Conservation (phyloP, 1,140 invertebrate species). For the Drosophila fuyamai region DNA sequence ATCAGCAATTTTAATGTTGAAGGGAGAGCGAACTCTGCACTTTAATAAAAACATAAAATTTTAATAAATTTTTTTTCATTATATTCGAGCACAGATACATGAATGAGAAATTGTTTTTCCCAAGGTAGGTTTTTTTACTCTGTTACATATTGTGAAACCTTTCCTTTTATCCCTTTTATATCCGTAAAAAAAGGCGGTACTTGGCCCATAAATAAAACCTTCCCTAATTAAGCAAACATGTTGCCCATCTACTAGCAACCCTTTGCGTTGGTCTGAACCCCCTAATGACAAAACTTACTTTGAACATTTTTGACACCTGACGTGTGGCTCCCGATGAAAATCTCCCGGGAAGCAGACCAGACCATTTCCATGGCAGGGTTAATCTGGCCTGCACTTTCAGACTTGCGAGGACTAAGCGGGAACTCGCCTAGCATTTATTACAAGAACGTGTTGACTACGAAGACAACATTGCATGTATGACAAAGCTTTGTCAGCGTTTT, state of each 20-base stretch:
- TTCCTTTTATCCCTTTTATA: constrained; percentile 46
- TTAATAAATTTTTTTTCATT: too few relatives aligned
- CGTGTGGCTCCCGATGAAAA: constrained; percentile 51
- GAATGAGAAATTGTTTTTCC: too few relatives aligned
- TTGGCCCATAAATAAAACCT: constrained; percentile 44
- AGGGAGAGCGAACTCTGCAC: too few relatives aligned
- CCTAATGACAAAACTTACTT: constrained; percentile 52
- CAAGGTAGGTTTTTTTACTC: too few relatives aligned
- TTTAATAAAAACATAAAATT: too few relatives aligned
- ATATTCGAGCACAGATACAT: too few relatives aligned
- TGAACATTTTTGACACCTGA: constrained; percentile 73
- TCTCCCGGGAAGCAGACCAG: constrained; percentile 43
- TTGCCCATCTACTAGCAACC: constrained; percentile 38
- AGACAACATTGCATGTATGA: constrained; percentile 74
- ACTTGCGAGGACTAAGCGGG: constrained; percentile 26
- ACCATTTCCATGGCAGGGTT: constrained; percentile 25
- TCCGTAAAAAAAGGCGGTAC: constrained; percentile 46
- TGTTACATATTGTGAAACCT: not conserved
- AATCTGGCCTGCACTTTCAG: constrained; percentile 5
- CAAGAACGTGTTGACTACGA: constrained; percentile 69
- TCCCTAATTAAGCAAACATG: constrained; percentile 66
- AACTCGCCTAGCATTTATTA: constrained; percentile 36
- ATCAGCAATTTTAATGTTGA: too few relatives aligned
- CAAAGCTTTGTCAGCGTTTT: constrained; percentile 64
- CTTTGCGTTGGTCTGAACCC: constrained; percentile 8